Base-by-base conservation (phyloP, 2,113 vertebrate genomes). In the Grus americana region DNA sequence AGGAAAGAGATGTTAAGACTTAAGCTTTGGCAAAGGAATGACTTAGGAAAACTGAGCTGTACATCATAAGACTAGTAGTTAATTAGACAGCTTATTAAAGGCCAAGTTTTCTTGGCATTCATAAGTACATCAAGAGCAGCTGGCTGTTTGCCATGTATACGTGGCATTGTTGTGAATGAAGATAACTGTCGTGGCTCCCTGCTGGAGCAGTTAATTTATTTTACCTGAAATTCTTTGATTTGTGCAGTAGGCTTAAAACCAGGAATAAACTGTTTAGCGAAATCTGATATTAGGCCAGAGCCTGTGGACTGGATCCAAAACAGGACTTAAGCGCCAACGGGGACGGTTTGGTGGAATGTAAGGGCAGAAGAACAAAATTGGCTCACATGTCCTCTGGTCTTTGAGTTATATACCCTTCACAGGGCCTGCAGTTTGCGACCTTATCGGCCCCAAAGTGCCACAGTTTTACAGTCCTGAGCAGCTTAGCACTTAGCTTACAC, bases 1-100 rank as follows among this genome's bases (percentile, higher is more conserved):
- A 93, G 86, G 70, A 73, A 89, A 85, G 44, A 87, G 88, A 93
- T 72, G 27, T 20, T 68, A 80, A 78, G 73, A 38, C 78, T 82
- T 59, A 47, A 84, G 26, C 36, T 86, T 62, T 93, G 92, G 88
- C 93, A 96, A 87, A 93, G n/a, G 42, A 92, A 71, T 13, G 50
- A 86, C 50, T 79, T 78, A 20, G 63, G 73, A 83, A 96, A 92
- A 86, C 80, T 82, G 66, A 81, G 86, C 61, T 81, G 90, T 79
- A 83, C 79, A 79, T 91, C 44, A 32, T 58, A 95, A 88, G 80
- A 82, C 74, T 50, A 81, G 61, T 73, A 88, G 85, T 75, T 97
- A 97, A 97, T 98, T 96, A 97, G 88, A 92, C 83, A 95, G 88
- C 93, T 97, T 83, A 93, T 94, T 97, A 97, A 94, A 90, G 42